Base-by-base conservation (phyloP, 37 sponge, comb jelly and placozoan species). In the Beroe ovata region DNA sequence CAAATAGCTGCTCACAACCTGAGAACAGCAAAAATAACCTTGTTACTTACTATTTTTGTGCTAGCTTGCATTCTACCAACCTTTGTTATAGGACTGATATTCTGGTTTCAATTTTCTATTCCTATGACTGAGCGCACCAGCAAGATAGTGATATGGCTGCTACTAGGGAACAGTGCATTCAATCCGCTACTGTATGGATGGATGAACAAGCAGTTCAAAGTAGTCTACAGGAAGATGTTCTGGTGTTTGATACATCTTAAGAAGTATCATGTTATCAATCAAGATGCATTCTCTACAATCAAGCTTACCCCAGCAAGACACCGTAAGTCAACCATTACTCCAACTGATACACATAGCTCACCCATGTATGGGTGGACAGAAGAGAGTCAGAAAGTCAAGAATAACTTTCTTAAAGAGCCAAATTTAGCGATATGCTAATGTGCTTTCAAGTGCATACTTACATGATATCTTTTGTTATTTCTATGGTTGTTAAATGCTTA, bases 171-270 rank as follows among this genome's bases (percentile, higher is more conserved):
- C 47, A 42, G 54, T 42, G 84, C 47, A 18, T 21, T 77, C 84
- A 77, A 77, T 40, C 84, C 84, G 3, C 47, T 77, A 1, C 47
- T 77, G 21, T 77, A 77, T 54, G 84, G 84, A 11, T 77, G 84
- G 84, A 21, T 77, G 54, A 77, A 77, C 84, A 32, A 30, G 6
- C 84, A 77, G 38, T 77, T 77, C 28, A 77, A 35, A 40, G 26
- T 21, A 23, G 84, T 77, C 0, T 77, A 77, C 84, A 77, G 3
- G 20, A 8, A 54, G 47, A 77, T 77, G 84, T 77, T 77, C 21
- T 77, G 54, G 42, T 77, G 84, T 40, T 1, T 77, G 0, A 20
- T 41, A 23, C 22, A 21, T 36, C 41, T 33, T 1, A 77, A 39
- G 28, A 39, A 25, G 54, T 77, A 77, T 35, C 8, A 37, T 1